Percentiles rank a stretch among this genome's conserved stretches.
These are phyloP conservation scores for Saccopteryx bilineata DNA, from an alignment of 2,113 vertebrate species.

Conservation along the genomic window DNA sequence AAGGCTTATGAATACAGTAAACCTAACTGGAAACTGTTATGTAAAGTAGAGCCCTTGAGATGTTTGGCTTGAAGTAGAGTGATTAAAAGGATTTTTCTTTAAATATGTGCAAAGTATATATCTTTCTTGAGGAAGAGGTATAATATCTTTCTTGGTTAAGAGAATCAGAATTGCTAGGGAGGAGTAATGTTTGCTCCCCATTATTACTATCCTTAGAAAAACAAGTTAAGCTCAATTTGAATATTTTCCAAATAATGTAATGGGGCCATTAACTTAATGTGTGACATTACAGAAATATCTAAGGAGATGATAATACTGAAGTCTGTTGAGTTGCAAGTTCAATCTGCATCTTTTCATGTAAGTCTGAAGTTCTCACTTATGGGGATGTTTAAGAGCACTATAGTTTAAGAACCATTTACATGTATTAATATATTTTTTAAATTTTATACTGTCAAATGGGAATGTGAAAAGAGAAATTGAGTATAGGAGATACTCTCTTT, in stretches of 20 bases:
- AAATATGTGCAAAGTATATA: neutral
- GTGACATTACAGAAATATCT: neutral
- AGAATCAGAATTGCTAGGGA: neutral
- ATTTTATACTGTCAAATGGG: neutral
- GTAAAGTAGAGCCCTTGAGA: neutral
- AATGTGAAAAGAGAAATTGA: neutral
- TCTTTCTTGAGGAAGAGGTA: neutral
- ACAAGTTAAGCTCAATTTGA: neutral
- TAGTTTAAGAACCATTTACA: neutral
- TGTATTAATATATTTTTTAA: neutral
- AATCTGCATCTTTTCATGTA: neutral
- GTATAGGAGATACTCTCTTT: neutral
- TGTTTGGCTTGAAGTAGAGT: neutral
- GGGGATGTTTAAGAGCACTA: neutral
- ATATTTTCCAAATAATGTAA: neutral
- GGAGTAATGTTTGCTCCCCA: neutral
- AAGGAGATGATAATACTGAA: neutral
- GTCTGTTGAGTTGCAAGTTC: neutral
- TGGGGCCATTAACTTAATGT: neutral
- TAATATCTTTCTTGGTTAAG: neutral
- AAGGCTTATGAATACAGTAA: neutral
- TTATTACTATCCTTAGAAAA: neutral
- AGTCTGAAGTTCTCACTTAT: neutral
- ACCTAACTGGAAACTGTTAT: neutral
- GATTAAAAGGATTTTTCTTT: slow-evolving; percentile 30